Evolutionary conservation across 2,797 vertebrate species (phyloP).

Genomic region (Sebastes iracundus): DNA sequence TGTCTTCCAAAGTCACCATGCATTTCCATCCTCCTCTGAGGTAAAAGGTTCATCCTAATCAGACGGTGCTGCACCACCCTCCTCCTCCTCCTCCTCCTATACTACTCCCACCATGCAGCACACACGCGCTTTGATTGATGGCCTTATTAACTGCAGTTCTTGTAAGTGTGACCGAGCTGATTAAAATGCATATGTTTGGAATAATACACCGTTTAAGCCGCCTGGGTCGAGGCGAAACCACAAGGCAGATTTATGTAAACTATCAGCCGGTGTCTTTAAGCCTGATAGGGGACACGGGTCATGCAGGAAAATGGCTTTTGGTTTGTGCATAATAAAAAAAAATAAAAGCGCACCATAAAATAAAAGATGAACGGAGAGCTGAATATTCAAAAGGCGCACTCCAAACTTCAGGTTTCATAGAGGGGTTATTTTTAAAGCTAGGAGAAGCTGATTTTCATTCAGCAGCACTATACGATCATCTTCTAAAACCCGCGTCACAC

Average conservation of each 20-base stretch:
- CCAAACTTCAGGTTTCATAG: constrained; percentile 29
- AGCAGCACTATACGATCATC: constrained; percentile 38
- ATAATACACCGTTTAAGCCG: constrained; percentile 97
- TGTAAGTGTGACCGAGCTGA: constrained; percentile 99
- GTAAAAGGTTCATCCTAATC: constrained; percentile 61
- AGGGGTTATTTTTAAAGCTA: constrained; percentile 31
- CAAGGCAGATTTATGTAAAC: constrained; percentile 83
- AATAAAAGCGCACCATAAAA: constrained; percentile 33
- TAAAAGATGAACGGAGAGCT: constrained; percentile 45
- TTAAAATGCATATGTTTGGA: constrained; percentile 99
- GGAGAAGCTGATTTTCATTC: constrained; percentile 41
- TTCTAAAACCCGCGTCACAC: constrained; percentile 50
- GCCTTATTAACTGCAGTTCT: constrained; percentile 99
- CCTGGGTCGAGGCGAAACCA: constrained; percentile 74
- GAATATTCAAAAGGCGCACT: constrained; percentile 40
- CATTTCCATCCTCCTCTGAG: not conserved
- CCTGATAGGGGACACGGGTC: constrained; percentile 61
- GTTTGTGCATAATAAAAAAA: constrained; percentile 60
- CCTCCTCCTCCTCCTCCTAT: not conserved
- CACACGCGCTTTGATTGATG: constrained; percentile 92
- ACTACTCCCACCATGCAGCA: constrained; percentile 32
- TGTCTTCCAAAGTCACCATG: not conserved
- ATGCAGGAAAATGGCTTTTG: constrained; percentile 52
- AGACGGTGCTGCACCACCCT: constrained; percentile 27
- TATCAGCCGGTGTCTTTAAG: constrained; percentile 75